Base-by-base conservation (phyloP, 1,140 invertebrate genomes). In the Drosophila pachea region DNA sequence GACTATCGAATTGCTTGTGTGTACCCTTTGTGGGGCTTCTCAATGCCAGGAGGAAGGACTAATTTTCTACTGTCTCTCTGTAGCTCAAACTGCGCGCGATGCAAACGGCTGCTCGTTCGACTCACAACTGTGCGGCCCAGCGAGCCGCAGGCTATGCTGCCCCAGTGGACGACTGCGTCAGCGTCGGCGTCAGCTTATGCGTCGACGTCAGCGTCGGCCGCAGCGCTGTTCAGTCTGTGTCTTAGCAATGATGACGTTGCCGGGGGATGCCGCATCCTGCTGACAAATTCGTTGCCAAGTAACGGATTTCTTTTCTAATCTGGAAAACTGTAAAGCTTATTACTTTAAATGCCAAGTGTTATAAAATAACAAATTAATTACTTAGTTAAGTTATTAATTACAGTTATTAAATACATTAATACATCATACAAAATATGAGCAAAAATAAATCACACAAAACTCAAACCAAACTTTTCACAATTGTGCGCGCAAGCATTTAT, bases 81-180 rank as follows among this genome's bases (percentile, higher is more conserved):
- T 35, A 11, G 56, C 60, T 64, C 52, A 60, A 74, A 68, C 47
- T 76, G 74, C 60, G 73, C 81, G 81, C 81, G 81, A 82, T 86
- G 81, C 82, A 77, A 64, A 86, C 81, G 64, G 49, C 49, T 81
- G 76, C 77, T 86, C 81, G 81, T 73, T 59, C 74, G 63, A 75
- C 52, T 54, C 73, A 74, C 74, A 77, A 86, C 81, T 86, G 81
- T 86, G 81, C 62, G 62, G 49, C 48, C 48, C 55, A 73, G 67
- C 38, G 35, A 31, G 50, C 60, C 45, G 64, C 68, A 81, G 77
- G 74, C 81, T 81, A 62, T 74, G 70, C 66, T 65, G 68, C 45
- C 60, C 52, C 9, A 64, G 50, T 43, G 49, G 7, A 16, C 63
- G 66, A 42, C 45, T 58, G 47, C 74, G 77, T 52, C 68, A 50